phyloP scores from a whole-genome alignment of 2,888 invertebrate genomes.

The Erynnis tages region DNA sequence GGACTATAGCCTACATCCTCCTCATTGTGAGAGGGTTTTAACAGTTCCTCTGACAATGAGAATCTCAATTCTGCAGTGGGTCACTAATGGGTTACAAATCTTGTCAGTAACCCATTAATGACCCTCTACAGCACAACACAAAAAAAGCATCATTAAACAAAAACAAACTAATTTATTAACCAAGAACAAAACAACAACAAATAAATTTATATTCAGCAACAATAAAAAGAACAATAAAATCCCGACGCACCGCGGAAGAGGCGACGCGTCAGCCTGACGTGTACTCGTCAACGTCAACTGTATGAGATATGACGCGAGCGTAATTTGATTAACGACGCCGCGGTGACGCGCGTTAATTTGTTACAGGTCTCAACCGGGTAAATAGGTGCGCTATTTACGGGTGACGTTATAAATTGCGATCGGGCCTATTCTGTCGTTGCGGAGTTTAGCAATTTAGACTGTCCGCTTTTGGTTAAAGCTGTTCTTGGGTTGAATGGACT shows the following conservation, averaged over 20 bases:
- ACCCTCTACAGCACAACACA: neutral
- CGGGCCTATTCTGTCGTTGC: slow-evolving; percentile 7
- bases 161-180: neutral
- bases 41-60: too few species aligned
- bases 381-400: slow-evolving; percentile 27
- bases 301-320: slow-evolving; percentile 31
- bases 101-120: too few species aligned
- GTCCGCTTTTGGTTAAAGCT: too few species aligned
- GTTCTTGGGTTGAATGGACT: too few species aligned
- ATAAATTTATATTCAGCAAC: neutral
- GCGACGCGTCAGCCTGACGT: slow-evolving; percentile 26
- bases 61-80: too few species aligned
- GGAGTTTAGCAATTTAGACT: slow-evolving; percentile 1
- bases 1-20: too few species aligned
- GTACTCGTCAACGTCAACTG: slow-evolving; percentile 25
- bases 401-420: slow-evolving; percentile 18
- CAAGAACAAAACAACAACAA: neutral
- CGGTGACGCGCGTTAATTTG: slow-evolving; percentile 36
- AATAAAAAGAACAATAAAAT: slow-evolving; percentile 12
- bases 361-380: slow-evolving; percentile 31
- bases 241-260: slow-evolving; percentile 19
- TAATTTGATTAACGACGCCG: slow-evolving; percentile 35
- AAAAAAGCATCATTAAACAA: neutral
- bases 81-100: too few species aligned
- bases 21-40: too few species aligned